Evolutionary conservation across 2,113 vertebrate species (phyloP).

Genomic region (Drymodes brunneopygia): DNA sequence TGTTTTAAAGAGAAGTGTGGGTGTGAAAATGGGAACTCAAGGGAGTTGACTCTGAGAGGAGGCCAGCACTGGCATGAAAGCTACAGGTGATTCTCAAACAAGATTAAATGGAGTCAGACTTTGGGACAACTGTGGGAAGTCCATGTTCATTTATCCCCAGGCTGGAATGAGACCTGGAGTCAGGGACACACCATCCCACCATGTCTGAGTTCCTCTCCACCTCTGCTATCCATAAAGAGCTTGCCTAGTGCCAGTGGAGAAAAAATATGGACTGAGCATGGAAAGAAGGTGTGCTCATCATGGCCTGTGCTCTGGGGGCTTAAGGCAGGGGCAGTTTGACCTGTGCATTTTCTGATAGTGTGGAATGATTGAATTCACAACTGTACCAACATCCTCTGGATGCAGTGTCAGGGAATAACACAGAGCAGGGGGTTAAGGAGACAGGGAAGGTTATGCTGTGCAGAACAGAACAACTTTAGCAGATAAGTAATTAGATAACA

Average conservation of each 20-base stretch:
- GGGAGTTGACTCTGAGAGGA: background rate
- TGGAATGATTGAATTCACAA: background rate
- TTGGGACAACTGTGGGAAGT: background rate
- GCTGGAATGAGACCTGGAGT: background rate
- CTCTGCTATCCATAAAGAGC: background rate
- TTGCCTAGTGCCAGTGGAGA: background rate
- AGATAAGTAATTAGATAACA: slow-evolving; percentile 11
- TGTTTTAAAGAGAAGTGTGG: background rate
- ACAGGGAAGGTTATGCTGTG: background rate
- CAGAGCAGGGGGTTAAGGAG: background rate
- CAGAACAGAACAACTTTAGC: background rate
- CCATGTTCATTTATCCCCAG: background rate
- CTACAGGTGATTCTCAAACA: background rate
- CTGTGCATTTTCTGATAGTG: background rate
- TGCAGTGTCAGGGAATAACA: background rate
- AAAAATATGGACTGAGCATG: background rate
- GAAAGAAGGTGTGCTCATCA: background rate
- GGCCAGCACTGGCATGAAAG: background rate
- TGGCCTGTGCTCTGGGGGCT: background rate
- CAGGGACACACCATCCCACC: background rate
- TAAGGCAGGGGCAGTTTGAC: background rate
- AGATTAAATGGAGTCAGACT: background rate
- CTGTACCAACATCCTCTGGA: background rate
- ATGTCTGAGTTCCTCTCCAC: background rate
- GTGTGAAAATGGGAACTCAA: background rate